Conservation (phyloP, 1,140 invertebrate genomes). For the Bombus waltoni region DNA sequence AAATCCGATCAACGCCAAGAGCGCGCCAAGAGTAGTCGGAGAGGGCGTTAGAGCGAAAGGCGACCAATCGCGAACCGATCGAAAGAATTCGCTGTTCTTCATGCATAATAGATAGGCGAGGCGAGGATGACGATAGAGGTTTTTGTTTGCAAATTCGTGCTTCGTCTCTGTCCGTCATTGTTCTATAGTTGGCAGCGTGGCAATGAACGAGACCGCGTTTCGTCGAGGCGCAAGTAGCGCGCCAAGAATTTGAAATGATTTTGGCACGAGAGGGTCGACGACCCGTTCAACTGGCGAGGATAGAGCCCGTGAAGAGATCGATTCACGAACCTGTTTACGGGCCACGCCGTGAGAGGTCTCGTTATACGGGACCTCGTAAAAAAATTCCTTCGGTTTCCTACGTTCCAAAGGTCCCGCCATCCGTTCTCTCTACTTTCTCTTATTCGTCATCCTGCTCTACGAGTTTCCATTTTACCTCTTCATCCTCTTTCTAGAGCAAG, state of each 20-base stretch:
- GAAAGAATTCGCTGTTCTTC: conserved; percentile 6
- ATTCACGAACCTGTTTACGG: conserved; percentile 46
- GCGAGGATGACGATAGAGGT: neutral
- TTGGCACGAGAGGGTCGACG: conserved; percentile 37
- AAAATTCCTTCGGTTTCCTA: neutral
- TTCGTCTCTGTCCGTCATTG: neutral
- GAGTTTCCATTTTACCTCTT: neutral
- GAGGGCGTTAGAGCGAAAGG: neutral
- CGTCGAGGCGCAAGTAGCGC: conserved; percentile 33
- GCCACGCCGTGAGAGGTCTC: conserved; percentile 4
- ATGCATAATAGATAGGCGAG: conserved; percentile 38
- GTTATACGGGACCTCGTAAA: neutral
- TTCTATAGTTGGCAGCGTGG: conserved; percentile 35
- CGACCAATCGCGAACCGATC: neutral
- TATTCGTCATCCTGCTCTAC: neutral
- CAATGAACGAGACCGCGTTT: conserved; percentile 32
- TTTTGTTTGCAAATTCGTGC: conserved; percentile 44
- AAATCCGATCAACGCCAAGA: neutral
- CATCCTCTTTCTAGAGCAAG: neutral
- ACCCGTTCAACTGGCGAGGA: conserved; percentile 15
- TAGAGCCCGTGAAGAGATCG: conserved; percentile 20
- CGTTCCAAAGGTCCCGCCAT: neutral
- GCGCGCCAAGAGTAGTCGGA: no score
- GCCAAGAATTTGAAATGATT: conserved; percentile 59
- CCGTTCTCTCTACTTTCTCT: conserved; percentile 25